A percentile compares a stretch with the other conserved stretches of the same genome.
Conservation (phyloP, 2,888 invertebrate genomes). For the Mystacides longicornis region DNA sequence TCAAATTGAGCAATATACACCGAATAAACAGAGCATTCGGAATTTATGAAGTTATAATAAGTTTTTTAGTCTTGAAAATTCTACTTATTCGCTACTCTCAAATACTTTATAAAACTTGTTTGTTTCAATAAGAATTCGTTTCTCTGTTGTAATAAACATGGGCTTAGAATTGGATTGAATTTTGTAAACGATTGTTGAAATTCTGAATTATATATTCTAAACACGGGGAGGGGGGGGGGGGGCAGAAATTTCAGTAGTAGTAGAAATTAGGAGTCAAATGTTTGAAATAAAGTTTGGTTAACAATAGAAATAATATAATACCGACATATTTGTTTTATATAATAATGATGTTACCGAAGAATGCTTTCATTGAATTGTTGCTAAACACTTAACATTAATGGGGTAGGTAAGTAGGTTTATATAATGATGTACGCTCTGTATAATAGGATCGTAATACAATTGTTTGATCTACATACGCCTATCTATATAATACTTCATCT, state of each 20-base stretch:
- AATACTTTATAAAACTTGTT: not conserved
- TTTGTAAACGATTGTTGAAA: not conserved
- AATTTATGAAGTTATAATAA: not conserved
- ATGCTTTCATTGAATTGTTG: not conserved
- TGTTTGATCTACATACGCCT: slow-evolving; percentile 22
- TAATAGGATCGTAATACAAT: slow-evolving; percentile 22
- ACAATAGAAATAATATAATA: not conserved
- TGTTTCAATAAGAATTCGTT: not conserved
- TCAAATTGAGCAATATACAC: not conserved
- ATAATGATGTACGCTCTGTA: slow-evolving; percentile 14
- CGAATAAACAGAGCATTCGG: not conserved
- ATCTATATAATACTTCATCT: slow-evolving; percentile 24
- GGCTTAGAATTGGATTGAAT: not conserved
- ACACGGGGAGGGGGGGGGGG: too few relatives aligned
- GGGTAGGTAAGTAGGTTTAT: slow-evolving; percentile 15
- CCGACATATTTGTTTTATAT: not conserved
- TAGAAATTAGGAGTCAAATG: not conserved
- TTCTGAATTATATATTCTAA: not conserved
- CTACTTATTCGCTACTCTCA: not conserved
- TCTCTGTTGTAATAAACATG: not conserved
- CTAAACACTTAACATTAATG: slow-evolving; percentile 13
- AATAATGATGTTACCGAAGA: not conserved
- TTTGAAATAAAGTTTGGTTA: slow-evolving; percentile 1
- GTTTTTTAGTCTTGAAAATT: slow-evolving; percentile 1
- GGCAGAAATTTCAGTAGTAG: not conserved